Conservation (phyloP, 2,797 vertebrate species). For the Betta splendens region DNA sequence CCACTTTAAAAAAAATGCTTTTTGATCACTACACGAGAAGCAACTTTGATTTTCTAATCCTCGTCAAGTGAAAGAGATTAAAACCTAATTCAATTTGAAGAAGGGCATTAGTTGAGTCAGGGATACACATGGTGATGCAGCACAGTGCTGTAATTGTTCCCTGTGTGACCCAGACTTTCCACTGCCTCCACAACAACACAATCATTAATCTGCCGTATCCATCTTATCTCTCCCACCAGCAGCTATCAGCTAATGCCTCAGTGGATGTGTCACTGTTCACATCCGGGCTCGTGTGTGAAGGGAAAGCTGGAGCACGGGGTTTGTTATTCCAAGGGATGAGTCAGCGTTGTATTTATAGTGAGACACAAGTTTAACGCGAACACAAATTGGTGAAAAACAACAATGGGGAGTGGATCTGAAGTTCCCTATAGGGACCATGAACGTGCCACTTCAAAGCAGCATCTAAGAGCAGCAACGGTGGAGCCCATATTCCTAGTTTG, state of each 20-base stretch:
- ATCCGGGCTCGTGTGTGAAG: conserved; percentile 37
- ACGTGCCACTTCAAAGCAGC: no score
- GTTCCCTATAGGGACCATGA: conserved; percentile 5
- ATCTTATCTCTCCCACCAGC: conserved; percentile 65
- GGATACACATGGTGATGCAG: conserved; percentile 26
- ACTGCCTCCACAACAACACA: conserved; percentile 67
- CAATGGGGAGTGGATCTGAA: no score
- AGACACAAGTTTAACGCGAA: conserved; percentile 40
- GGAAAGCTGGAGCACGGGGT: conserved; percentile 10
- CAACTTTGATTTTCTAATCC: conserved; percentile 33
- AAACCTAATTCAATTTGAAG: conserved; percentile 29
- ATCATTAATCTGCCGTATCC: conserved; percentile 62
- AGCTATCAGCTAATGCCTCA: conserved; percentile 36
- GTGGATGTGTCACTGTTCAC: conserved; percentile 47
- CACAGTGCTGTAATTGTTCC: conserved; percentile 46
- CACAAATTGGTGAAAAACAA: no score
- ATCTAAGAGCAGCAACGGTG: no score
- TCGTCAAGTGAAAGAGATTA: conserved; percentile 40
- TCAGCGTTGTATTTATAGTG: conserved; percentile 32
- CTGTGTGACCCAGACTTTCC: conserved; percentile 65
- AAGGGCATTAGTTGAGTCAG: conserved; percentile 30
- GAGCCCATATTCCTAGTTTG: no score
- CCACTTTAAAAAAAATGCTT: not conserved
- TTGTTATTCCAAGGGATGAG: conserved; percentile 35
- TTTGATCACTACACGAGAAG: conserved; percentile 1